Conservation (phyloP, 2,113 vertebrate genomes). For the Oncorhynchus mykiss region DNA sequence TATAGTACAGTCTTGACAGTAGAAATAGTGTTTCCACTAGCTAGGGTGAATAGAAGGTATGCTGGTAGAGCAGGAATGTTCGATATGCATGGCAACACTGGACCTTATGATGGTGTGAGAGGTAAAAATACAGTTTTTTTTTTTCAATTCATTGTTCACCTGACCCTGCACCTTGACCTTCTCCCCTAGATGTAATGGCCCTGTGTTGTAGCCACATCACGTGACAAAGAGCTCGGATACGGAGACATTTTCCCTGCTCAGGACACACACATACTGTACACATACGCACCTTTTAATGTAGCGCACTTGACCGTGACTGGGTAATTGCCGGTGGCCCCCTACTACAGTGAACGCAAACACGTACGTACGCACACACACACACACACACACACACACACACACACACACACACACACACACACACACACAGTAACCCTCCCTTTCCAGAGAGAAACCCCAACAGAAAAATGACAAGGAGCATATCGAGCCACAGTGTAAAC, state of each 20-base stretch:
- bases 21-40: conserved; percentile 23
- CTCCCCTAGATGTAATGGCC: neutral
- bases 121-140: accelerated
- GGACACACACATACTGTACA: conserved; percentile 10
- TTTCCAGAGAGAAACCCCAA: conserved; percentile 19
- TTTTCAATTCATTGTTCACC: too few relatives aligned
- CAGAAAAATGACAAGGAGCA: conserved; percentile 34
- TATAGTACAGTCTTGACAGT: conserved; percentile 11
- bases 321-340: conserved; percentile 33
- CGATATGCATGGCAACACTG: neutral
- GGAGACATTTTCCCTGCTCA: conserved; percentile 44
- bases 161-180: neutral
- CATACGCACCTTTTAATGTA: conserved; percentile 45
- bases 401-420: neutral
- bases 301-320: conserved; percentile 44
- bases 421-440: neutral
- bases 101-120: neutral
- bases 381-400: conserved; percentile 17
- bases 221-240: conserved; percentile 24
- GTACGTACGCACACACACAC: neutral
- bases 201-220: neutral
- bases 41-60: neutral
- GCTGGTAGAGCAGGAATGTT: neutral
- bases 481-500: conserved; percentile 47
- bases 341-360: conserved; percentile 23